Evolutionary conservation across 2,113 vertebrate genomes (phyloP).

Genomic region (Sinosuthora webbiana): DNA sequence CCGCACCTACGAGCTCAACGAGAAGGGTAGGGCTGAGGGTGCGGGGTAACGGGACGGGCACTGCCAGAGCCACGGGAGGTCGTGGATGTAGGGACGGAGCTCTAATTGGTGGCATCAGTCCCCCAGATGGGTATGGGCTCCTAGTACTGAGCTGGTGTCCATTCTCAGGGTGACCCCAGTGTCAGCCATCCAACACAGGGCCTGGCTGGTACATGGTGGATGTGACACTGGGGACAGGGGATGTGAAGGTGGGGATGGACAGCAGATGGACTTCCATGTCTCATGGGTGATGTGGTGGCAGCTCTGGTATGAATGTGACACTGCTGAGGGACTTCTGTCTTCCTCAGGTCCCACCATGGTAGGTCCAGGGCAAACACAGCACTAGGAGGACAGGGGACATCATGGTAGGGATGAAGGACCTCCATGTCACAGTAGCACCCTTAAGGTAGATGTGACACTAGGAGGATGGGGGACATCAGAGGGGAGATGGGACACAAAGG

Average conservation of each 20-base stretch:
- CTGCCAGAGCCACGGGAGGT: fast-evolving
- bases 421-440: neutral
- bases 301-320: neutral
- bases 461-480: neutral
- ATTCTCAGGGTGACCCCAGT: neutral
- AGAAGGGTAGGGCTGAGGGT: constrained; percentile 77
- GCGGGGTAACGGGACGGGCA: fast-evolving
- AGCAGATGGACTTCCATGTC: neutral
- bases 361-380: neutral
- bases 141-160: fast-evolving
- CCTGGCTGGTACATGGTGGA: neutral
- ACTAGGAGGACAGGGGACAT: neutral
- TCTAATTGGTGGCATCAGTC: neutral
- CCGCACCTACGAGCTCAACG: constrained; percentile 84
- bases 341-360: neutral
- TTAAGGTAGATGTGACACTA: neutral
- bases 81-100: neutral
- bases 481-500: neutral
- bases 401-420: neutral
- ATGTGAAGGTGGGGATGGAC: neutral
- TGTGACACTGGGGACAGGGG: neutral
- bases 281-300: neutral
- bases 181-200: neutral
- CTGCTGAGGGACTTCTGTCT: neutral
- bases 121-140: fast-evolving